Conservation (phyloP, 2,797 vertebrate species). For the Xiphophorus birchmanni region DNA sequence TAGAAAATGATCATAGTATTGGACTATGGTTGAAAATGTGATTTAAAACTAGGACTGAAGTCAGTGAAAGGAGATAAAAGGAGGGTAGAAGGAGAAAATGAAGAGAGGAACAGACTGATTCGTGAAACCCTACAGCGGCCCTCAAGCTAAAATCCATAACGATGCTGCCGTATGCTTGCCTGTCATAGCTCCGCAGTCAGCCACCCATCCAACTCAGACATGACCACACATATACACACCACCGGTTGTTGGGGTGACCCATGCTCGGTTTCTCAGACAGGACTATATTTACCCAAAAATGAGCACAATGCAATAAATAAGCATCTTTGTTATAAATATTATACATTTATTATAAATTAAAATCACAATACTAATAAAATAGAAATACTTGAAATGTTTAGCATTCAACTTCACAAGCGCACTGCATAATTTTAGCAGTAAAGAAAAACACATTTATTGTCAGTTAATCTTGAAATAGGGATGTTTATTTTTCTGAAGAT, state of each 20-base stretch:
- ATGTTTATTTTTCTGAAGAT: constrained; percentile 8
- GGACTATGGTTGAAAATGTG: constrained; percentile 28
- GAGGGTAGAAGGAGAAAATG: constrained; percentile 42
- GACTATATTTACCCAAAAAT: constrained; percentile 5
- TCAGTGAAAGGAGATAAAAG: constrained; percentile 48
- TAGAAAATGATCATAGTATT: constrained; percentile 44
- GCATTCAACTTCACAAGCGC: background rate
- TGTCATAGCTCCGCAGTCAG: constrained; percentile 67
- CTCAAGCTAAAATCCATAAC: constrained; percentile 78
- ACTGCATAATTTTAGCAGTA: background rate
- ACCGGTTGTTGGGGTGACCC: constrained; percentile 6
- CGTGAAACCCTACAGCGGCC: constrained; percentile 75
- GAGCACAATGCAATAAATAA: background rate
- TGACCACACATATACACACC: constrained; percentile 18
- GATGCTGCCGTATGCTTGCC: constrained; percentile 57
- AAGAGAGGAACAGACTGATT: constrained; percentile 73
- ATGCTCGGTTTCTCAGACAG: background rate
- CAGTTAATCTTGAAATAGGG: background rate
- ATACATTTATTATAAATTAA: background rate
- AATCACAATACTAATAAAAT: background rate
- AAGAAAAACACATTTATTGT: background rate
- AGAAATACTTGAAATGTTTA: background rate
- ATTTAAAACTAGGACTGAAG: constrained; percentile 52
- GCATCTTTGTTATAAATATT: background rate
- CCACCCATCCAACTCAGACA: constrained; percentile 58